Evolutionary conservation across 2,797 vertebrate genomes (phyloP), one percentile per base, ranked within the genome.

Genomic region (Argyrosomus regius): DNA sequence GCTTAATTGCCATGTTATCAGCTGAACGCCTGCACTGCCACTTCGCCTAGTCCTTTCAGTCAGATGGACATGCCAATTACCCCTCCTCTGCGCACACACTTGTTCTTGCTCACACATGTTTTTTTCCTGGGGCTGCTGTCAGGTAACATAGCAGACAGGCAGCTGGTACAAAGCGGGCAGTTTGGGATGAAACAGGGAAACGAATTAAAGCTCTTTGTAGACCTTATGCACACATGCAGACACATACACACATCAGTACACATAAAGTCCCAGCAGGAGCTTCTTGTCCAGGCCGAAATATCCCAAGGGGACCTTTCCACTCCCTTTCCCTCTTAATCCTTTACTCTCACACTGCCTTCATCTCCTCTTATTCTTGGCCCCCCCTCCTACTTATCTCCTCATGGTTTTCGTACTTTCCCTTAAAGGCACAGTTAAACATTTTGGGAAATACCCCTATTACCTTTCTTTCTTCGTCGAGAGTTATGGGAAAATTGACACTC

Each of bases 1-100:
- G 82, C 80, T 72, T 93, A 94, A 94, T 93, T 93, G 90, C 86
- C 69, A 75, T 80, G 88, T 92, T 93, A 94, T 93, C 92, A 90
- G 85, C 84, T 80, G 80, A 54, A 78, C 77, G 87, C 74, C 89
- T 79, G 80, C 88, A 72, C 86, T 68, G 78, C 78, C 83, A 84
- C 84, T 91, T 84, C 43, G 69, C 78, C 67, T 41, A 26, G 82
- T 67, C 78, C 86, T 84, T 83, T 92, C 87, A 90, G 81, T 89
- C 79, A 79, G 90, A 89, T 58, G 82, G 90, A 93, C 88, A 88
- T 81, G 90, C 88, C 93, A 93, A 94, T 94, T 94, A 94, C 86
- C 28, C 64, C 73, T 74, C 50, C 46, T 72, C 74, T 24, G 43
- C 68, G 22, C 78, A 70, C 78, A 79, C 73, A 68, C 64, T 65